These are phyloP conservation scores for Eriosoma lanigerum DNA, from an alignment of 1,140 invertebrate species.

Conservation along the genomic window DNA sequence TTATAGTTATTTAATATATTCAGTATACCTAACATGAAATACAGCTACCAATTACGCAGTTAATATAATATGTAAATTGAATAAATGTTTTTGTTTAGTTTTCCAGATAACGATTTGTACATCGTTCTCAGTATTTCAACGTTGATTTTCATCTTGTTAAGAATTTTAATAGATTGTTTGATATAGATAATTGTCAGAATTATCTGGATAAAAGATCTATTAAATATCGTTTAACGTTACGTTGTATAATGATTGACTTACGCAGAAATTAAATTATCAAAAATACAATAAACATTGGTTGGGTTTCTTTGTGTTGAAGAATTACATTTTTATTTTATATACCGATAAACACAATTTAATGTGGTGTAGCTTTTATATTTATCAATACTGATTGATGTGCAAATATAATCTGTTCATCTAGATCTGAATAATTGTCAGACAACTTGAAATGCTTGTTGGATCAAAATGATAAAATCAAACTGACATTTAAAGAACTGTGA, in stretches of 20 bases:
- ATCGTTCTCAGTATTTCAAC: neutral
- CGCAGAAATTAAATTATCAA: neutral
- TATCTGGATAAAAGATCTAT: conserved; percentile 5
- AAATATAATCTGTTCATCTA: neutral
- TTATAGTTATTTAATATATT: neutral
- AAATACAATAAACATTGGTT: neutral
- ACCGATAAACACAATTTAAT: neutral
- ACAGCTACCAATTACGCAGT: conserved; percentile 21
- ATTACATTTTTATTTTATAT: neutral
- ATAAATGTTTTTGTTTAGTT: conserved; percentile 3
- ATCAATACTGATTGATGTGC: conserved; percentile 8
- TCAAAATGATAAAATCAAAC: neutral
- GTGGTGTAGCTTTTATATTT: conserved; percentile 2
- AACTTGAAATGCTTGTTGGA: neutral
- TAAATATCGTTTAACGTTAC: neutral
- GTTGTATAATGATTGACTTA: conserved; percentile 1
- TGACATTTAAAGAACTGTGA: neutral
- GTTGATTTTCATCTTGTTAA: conserved; percentile 7
- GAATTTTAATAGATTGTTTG: conserved; percentile 30
- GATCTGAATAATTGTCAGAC: neutral
- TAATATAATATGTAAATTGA: neutral
- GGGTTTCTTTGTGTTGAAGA: neutral
- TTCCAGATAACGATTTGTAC: conserved; percentile 29
- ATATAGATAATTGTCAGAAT: conserved; percentile 18
- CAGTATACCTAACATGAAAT: neutral